Evolutionary conservation across 2,797 vertebrate genomes (phyloP).

Genomic region (Cephalopachus bancanus): DNA sequence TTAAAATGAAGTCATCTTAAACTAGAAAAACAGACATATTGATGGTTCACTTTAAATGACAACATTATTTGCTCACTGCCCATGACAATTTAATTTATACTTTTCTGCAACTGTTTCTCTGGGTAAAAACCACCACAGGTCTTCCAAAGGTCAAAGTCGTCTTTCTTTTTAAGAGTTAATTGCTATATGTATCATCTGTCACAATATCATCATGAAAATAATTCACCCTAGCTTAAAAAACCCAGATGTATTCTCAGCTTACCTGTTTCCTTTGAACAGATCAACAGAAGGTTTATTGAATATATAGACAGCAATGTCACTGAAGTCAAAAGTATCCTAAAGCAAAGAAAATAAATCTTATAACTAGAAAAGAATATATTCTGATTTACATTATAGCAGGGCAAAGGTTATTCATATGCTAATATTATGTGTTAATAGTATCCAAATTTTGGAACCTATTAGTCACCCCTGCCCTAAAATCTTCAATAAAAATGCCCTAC

Average conservation of each 20-base stretch:
- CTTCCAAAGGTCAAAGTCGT: background rate
- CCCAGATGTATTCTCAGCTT: slow-evolving; percentile 75
- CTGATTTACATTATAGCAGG: slow-evolving; percentile 1
- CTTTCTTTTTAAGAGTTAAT: slow-evolving; percentile 58
- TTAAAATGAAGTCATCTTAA: slow-evolving; percentile 60
- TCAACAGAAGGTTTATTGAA: slow-evolving; percentile 91
- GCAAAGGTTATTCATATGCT: slow-evolving; percentile 47
- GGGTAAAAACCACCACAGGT: background rate
- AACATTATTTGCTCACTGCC: background rate
- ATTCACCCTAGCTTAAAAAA: slow-evolving; percentile 44
- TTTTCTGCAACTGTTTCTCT: background rate
- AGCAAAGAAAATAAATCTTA: slow-evolving; percentile 80
- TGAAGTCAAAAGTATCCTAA: slow-evolving; percentile 90
- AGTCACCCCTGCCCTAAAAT: slow-evolving; percentile 64
- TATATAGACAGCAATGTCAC: slow-evolving; percentile 91
- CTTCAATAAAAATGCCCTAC: slow-evolving; percentile 46
- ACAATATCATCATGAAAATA: slow-evolving; percentile 55
- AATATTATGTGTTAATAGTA: slow-evolving; percentile 3
- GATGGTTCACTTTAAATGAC: slow-evolving; percentile 27
- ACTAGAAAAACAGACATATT: background rate
- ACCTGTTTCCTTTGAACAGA: slow-evolving; percentile 92
- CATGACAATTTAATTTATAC: background rate
- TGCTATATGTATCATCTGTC: background rate
- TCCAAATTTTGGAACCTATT: slow-evolving; percentile 33
- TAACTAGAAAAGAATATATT: slow-evolving; percentile 60